Percentiles rank a stretch among this genome's conserved stretches.
phyloP scores from a whole-genome alignment of 2,888 invertebrate genomes.

The Diarsia mendica region DNA sequence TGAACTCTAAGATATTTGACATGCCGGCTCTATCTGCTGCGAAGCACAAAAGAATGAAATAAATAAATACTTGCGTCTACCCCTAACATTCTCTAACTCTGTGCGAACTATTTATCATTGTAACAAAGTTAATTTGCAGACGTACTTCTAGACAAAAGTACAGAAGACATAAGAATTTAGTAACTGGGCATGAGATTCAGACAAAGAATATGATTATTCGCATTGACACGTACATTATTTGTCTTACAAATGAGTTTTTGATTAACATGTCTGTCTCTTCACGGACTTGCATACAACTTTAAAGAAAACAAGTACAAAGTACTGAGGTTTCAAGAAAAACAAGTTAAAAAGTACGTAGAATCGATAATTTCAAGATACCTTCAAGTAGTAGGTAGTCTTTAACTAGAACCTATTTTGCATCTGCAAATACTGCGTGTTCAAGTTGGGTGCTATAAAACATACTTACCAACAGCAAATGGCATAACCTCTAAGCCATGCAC shows the following conservation, averaged over 20 bases:
- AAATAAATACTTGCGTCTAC: not conserved
- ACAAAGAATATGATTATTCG: not conserved
- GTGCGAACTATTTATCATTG: slow-evolving; percentile 14
- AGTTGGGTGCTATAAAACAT: too few relatives aligned
- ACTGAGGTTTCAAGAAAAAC: too few relatives aligned
- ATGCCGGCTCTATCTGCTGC: not conserved
- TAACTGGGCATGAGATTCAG: not conserved
- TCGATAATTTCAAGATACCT: not conserved
- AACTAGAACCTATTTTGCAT: not conserved
- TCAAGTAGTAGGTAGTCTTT: not conserved
- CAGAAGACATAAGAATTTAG: not conserved
- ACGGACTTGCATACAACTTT: not conserved
- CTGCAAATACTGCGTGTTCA: too few relatives aligned
- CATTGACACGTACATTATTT: not conserved
- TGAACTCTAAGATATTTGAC: not conserved
- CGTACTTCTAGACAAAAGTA: not conserved
- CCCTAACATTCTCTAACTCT: not conserved
- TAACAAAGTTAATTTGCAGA: slow-evolving; percentile 6
- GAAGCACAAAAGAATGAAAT: not conserved
- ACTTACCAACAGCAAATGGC: not conserved
- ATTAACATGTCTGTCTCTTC: not conserved
- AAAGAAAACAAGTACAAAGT: not conserved
- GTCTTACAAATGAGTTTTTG: not conserved
- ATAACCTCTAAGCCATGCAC: not conserved
- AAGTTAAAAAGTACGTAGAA: not conserved